phyloP scores from a whole-genome alignment of 2,797 vertebrate genomes.

The Alectoris magna region DNA sequence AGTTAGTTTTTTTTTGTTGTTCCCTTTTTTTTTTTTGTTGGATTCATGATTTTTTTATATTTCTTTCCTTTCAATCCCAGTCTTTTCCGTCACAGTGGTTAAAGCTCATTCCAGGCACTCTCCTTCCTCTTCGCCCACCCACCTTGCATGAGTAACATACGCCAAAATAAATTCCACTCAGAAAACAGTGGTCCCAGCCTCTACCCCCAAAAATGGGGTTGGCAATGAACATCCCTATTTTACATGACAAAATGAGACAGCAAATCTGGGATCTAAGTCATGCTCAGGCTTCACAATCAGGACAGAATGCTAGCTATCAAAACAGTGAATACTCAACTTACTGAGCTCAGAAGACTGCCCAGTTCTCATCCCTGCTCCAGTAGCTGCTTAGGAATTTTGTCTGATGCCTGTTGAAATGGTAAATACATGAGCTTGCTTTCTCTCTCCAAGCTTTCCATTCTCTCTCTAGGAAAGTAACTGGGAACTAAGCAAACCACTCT shows the following conservation, averaged over 20 bases:
- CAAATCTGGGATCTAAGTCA: not conserved
- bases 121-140: not conserved
- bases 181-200: not conserved
- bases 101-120: not conserved
- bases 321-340: not conserved
- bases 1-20: not conserved
- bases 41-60: not conserved
- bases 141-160: not conserved
- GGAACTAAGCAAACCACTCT: not conserved
- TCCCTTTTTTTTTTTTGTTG: not conserved
- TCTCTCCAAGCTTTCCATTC: not conserved
- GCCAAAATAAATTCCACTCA: not conserved
- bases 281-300: not conserved
- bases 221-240: not conserved
- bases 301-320: not conserved
- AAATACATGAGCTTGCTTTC: not conserved
- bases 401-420: not conserved
- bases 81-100: not conserved
- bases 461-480: slow-evolving; percentile 35
- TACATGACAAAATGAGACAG: not conserved
- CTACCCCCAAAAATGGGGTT: not conserved
- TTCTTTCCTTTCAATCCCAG: not conserved
- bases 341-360: not conserved
- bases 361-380: not conserved
- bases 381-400: not conserved